Conservation (phyloP, 2,113 vertebrate genomes). For the Carettochelys insculpta region DNA sequence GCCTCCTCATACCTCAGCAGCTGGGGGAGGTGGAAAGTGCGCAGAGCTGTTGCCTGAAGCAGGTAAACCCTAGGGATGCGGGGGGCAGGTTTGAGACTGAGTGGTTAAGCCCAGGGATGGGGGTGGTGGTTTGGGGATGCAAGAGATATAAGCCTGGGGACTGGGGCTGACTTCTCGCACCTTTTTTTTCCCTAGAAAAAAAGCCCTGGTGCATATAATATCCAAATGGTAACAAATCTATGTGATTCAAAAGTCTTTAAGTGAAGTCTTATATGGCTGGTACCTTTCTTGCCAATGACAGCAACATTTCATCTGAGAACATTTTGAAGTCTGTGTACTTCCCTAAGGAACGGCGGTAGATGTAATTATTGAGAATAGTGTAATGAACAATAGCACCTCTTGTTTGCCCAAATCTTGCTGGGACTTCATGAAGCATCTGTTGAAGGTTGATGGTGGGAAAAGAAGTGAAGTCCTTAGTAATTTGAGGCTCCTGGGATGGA, state of each 20-base stretch:
- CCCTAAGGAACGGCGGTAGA: constrained; percentile 88
- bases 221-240: neutral
- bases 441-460: constrained; percentile 88
- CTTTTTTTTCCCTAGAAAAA: no score
- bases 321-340: constrained; percentile 98
- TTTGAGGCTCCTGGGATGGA: constrained; percentile 83
- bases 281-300: constrained; percentile 92
- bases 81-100: no score
- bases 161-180: no score
- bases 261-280: neutral
- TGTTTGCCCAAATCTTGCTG: constrained; percentile 80
- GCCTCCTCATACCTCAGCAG: no score
- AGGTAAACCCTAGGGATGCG: no score
- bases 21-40: no score
- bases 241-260: neutral
- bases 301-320: constrained; percentile 94
- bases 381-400: constrained; percentile 91
- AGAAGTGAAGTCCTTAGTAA: constrained; percentile 82
- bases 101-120: no score
- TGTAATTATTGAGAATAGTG: constrained; percentile 81
- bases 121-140: no score
- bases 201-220: neutral
- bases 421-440: constrained; percentile 84
- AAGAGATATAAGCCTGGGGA: no score
- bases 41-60: no score